These are phyloP conservation scores for Otolemur garnettii DNA, from an alignment of 2,113 vertebrate species.

Conservation along the genomic window DNA sequence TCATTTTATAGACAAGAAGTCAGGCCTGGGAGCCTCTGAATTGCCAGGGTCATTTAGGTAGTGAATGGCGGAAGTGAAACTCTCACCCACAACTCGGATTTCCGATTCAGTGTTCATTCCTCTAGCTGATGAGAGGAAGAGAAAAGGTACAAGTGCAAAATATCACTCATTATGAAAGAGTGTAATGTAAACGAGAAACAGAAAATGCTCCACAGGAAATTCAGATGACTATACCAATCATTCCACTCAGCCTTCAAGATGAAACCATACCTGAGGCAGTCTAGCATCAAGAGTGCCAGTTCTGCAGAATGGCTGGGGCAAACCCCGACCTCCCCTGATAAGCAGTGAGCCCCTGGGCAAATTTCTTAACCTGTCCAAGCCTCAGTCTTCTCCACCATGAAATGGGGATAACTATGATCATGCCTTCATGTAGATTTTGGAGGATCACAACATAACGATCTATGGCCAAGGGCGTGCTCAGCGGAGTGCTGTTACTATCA, in stretches of 20 bases:
- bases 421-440: not conserved
- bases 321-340: not conserved
- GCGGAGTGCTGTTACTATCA: not conserved
- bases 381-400: not conserved
- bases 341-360: not conserved
- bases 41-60: not conserved
- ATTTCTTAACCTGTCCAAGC: not conserved
- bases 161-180: not conserved
- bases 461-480: not conserved
- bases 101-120: not conserved
- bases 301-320: not conserved
- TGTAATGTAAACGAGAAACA: not conserved
- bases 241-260: not conserved
- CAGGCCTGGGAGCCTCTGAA: not conserved
- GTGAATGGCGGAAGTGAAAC: not conserved
- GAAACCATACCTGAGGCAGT: not conserved
- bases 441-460: not conserved
- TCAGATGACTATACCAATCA: not conserved
- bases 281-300: not conserved
- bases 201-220: slow-evolving; percentile 30
- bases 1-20: not conserved
- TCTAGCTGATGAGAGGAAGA: not conserved
- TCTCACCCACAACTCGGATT: not conserved
- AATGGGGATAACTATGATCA: not conserved
- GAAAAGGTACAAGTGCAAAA: not conserved